Base-by-base conservation (phyloP, 2,888 invertebrate species). In the Tineola bisselliella region DNA sequence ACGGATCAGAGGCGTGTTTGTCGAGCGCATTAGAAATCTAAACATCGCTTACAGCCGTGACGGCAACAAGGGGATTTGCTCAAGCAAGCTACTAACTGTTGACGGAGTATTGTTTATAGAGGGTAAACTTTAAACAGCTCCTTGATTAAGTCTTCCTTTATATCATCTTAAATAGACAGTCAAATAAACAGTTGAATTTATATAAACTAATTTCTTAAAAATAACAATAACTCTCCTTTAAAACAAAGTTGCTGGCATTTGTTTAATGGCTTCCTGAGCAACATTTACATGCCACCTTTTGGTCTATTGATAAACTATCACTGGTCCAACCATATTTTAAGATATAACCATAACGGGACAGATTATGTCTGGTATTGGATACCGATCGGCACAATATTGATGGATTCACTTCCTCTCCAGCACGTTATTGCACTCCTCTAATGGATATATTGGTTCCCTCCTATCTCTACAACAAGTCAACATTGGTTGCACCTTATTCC, bases 11-110 rank as follows among this genome's bases (percentile, higher is more conserved):
- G 66, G 72, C 69, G 69, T 77, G 75, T 78, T 78, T 79, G 72
- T 75, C 66, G 69, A 74, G 70, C 70, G 74, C 72, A 78, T 79
- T 78, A 80, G 77, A 73, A 72, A 75, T 71, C 75, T 75, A 80
- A 80, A 77, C 76, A 79, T 70, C 69, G 68, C 71, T 56, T 62
- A 62, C 43, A 33, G 43, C 59, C 59, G 59, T 59, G 65, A 65
- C 64, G 69, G 69, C 69, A 72, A 72, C 73, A 72, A 43, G 19
- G 15, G 69, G 72, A 70, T 74, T 76, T 74, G 76, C 76, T 76
- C 69, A 68, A 72, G 75, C 76, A 70, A 66, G 68, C 74, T 72
- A 76, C 77, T 19, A 58, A 33, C 12, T 33, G 72, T 77, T 74
- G 73, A 70, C 70, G 74, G 71, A 69, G 69, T 75, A 75, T 77